Conservation (phyloP, 2,888 invertebrate species). For the Spisula solida region DNA sequence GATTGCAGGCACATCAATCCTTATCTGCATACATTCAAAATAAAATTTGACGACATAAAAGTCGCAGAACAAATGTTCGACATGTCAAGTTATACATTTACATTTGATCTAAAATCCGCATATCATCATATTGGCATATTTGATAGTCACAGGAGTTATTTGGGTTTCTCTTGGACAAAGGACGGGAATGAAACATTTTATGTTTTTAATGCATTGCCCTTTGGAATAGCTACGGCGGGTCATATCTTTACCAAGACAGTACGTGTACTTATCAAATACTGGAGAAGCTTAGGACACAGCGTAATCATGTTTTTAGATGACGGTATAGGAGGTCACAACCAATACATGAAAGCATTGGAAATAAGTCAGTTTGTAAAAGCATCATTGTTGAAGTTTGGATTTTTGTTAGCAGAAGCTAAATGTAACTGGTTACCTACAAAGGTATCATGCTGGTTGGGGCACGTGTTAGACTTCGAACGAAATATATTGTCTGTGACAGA, state of each 20-base stretch:
- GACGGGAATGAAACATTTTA: not conserved
- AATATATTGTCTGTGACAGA: slow-evolving; percentile 46
- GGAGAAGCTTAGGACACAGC: slow-evolving; percentile 49
- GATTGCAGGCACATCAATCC: slow-evolving; percentile 31
- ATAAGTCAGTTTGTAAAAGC: no score
- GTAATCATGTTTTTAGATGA: slow-evolving; percentile 66
- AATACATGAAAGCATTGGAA: slow-evolving; percentile 60
- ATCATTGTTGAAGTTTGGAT: no score
- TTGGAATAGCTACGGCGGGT: slow-evolving; percentile 62
- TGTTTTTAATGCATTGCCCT: slow-evolving; percentile 37
- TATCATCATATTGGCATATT: slow-evolving; percentile 32
- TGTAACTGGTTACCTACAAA: no score
- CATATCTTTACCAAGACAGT: slow-evolving; percentile 63
- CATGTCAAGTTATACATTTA: not conserved
- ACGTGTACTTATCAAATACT: slow-evolving; percentile 45
- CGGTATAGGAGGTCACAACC: slow-evolving; percentile 50
- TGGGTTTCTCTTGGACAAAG: no score
- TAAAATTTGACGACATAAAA: slow-evolving; percentile 10
- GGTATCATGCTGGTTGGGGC: slow-evolving; percentile 55
- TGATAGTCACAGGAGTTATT: no score
- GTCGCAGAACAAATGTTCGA: not conserved
- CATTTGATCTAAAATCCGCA: slow-evolving; percentile 13
- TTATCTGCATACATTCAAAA: not conserved
- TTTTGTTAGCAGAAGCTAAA: no score
- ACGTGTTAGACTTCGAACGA: slow-evolving; percentile 42